A percentile compares a stretch with the other conserved stretches of the same genome.
phyloP scores from a whole-genome alignment of 2,888 invertebrate species.

The Microplitis deprimator region DNA sequence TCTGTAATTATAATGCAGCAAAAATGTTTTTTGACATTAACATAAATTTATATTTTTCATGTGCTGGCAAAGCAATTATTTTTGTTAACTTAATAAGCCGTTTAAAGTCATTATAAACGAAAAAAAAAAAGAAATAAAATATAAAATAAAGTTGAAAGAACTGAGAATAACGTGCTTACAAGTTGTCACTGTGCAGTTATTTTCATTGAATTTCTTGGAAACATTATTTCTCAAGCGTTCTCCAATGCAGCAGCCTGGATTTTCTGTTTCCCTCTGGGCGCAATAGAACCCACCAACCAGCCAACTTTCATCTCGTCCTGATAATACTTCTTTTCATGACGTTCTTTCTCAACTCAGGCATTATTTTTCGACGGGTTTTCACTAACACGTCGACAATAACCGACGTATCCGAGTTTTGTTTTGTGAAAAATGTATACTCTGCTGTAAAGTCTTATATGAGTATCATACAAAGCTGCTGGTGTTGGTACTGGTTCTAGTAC shows the following conservation, averaged over 20 bases:
- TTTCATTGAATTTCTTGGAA: not conserved
- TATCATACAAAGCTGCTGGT: not conserved
- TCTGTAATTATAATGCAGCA: not conserved
- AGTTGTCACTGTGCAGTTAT: not conserved
- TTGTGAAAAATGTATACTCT: not conserved
- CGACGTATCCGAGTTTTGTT: not conserved
- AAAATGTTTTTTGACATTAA: not conserved
- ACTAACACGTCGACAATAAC: not conserved
- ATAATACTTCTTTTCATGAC: slow-evolving; percentile 14
- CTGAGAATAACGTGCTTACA: too few relatives aligned
- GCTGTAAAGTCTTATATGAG: not conserved
- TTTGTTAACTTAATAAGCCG: too few relatives aligned
- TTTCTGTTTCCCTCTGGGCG: not conserved
- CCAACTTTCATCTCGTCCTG: slow-evolving; percentile 5
- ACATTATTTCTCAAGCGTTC: not conserved
- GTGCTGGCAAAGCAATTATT: too few relatives aligned
- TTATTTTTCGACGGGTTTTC: slow-evolving; percentile 21
- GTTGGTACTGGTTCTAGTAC: not conserved
- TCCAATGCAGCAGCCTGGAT: not conserved
- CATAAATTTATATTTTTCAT: too few relatives aligned
- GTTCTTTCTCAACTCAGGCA: not conserved
- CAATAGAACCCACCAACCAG: not conserved
- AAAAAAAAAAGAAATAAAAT: too few relatives aligned
- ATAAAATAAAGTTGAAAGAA: too few relatives aligned
- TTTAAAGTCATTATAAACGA: too few relatives aligned